Percentiles rank a stretch among this genome's conserved stretches.
Conservation (phyloP, 2,888 invertebrate species). For the Gasteruption jaculator region DNA sequence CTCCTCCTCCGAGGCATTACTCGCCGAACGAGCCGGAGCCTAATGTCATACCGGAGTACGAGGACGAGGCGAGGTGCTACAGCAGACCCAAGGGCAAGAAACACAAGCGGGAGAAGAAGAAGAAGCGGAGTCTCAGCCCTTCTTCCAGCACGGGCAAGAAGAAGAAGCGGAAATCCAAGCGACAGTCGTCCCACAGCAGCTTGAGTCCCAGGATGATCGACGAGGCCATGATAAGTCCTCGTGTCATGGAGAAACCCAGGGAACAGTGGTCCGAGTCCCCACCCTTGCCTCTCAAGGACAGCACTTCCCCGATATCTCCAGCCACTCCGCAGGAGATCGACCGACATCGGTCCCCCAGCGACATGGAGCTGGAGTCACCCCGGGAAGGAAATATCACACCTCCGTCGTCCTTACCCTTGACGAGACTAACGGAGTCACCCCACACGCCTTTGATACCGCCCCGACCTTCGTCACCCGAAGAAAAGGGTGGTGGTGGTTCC, state of each 20-base stretch:
- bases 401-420: constrained; percentile 27
- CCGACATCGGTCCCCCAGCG: constrained; percentile 42
- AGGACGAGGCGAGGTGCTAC: constrained; percentile 38
- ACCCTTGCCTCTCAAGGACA: constrained; percentile 52
- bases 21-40: constrained; percentile 41
- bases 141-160: constrained; percentile 64
- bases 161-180: constrained; percentile 64
- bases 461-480: constrained; percentile 40
- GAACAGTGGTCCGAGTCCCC: constrained; percentile 54
- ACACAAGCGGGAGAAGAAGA: constrained; percentile 68
- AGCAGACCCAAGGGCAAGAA: constrained; percentile 49
- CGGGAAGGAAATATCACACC: constrained; percentile 33
- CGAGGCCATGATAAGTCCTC: constrained; percentile 42
- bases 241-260: constrained; percentile 48
- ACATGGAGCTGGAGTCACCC: constrained; percentile 46
- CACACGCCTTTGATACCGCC: constrained; percentile 67
- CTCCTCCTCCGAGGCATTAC: too few species aligned
- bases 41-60: constrained; percentile 34
- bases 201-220: constrained; percentile 55
- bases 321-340: constrained; percentile 55
- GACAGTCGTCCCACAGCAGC: constrained; percentile 64
- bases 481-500: constrained; percentile 16
- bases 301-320: constrained; percentile 61
- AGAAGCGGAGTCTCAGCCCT: constrained; percentile 58
- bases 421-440: constrained; percentile 57